Percentiles rank a stretch among this genome's conserved stretches.
Evolutionary conservation across 2,113 vertebrate genomes (phyloP).

Genomic region (Calidris pygmaea): DNA sequence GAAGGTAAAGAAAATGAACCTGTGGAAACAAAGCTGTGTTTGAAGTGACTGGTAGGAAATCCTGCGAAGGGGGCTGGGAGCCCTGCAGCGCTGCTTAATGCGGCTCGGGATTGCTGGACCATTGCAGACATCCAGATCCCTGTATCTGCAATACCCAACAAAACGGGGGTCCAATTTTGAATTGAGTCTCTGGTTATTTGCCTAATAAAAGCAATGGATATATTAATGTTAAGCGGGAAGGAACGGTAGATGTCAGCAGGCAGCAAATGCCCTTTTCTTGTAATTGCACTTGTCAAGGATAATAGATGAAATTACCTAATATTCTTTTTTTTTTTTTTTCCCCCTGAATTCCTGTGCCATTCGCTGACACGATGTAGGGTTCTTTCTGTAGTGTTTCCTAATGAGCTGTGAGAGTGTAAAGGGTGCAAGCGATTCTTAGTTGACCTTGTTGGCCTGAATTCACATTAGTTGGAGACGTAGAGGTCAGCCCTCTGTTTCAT

Average conservation of each 20-base stretch:
- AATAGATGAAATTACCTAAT: not conserved
- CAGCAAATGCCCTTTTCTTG: not conserved
- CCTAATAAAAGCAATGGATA: not conserved
- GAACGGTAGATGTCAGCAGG: not conserved
- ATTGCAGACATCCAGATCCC: not conserved
- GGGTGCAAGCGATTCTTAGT: not conserved
- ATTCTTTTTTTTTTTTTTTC: too few relatives aligned
- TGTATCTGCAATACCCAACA: not conserved
- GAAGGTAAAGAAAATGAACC: not conserved
- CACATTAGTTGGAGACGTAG: not conserved
- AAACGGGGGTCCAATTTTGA: not conserved
- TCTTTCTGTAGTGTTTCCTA: not conserved
- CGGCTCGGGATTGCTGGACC: not conserved
- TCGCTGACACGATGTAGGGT: not conserved
- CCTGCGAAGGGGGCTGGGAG: not conserved
- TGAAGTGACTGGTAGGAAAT: not conserved
- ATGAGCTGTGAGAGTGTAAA: not conserved
- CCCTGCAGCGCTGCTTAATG: not conserved
- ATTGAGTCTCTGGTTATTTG: not conserved
- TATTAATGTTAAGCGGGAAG: not conserved
- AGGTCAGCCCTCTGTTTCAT: slow-evolving; percentile 47
- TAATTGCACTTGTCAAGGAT: not conserved
- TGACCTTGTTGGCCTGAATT: not conserved
- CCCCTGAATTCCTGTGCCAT: not conserved
- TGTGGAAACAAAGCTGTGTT: not conserved